Base-by-base conservation (phyloP, 2,888 invertebrate species). In the Ypsolopha sequella region DNA sequence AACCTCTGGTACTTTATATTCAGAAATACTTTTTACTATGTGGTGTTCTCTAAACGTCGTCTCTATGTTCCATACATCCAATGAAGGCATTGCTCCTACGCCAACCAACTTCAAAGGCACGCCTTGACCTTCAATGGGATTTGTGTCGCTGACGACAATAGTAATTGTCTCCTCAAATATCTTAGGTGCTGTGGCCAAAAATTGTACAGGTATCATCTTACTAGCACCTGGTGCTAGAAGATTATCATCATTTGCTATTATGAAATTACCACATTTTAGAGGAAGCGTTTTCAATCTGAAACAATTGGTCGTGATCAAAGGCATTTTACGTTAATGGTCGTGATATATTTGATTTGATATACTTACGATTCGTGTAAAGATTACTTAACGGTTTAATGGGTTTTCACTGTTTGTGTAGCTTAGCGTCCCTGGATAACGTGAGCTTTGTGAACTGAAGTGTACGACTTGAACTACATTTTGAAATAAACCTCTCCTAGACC, bases 1-100 rank as follows among this genome's bases (percentile, higher is more conserved):
- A 4, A 85, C 85, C 76, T 87, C 85, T 1, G 80, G 84, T 41
- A 80, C 76, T 60, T 80, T 73, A 56, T 89, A 88, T 54, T 90
- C 88, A 0, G 75, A 62, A 47, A 88, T 60, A 52, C 71, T 76
- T 60, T 89, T 84, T 0, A 90, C 87, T 53, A 91, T 79, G 14
- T 88, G 77, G 60, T 89, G 89, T 65, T 90, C 89, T 54, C 84
- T 80, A 63, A 91, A 91, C 0, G 91, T 89, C 2, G 78, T 82
- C 51, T 88, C 80, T 24, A 88, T 65, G 63, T 91, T 88, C 65
- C 82, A 75, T 52, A 91, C 87, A 62, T 90, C 88, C 51, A 91
- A 63, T 7, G 70, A 72, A 0, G 91, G 90, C 60, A 89, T 72
- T n/a, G 86, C 87, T 24, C 89, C 89, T 11, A 82, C 84, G 2